Evolutionary conservation across 1,140 invertebrate genomes (phyloP).

Genomic region (Drosophila cardini): DNA sequence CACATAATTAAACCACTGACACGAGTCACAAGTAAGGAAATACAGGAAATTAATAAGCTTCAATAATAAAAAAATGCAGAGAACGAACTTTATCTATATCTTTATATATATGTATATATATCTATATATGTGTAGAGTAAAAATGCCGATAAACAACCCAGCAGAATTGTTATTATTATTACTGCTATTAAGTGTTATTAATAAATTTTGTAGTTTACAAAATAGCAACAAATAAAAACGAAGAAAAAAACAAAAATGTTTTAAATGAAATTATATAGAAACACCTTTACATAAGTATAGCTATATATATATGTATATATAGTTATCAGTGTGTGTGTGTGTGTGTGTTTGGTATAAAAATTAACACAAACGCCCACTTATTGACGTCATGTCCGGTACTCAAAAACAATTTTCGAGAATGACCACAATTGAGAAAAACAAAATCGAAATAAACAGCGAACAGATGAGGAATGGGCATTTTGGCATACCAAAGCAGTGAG

Average conservation of each 20-base stretch:
- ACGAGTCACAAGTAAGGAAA: conserved; percentile 62
- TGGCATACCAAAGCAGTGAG: neutral
- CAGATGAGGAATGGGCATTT: conserved; percentile 38
- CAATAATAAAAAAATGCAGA: conserved; percentile 44
- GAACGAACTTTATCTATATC: neutral
- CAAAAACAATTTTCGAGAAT: conserved; percentile 84
- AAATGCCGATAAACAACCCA: conserved; percentile 59
- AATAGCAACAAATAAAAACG: conserved; percentile 30
- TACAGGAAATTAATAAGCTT: conserved; percentile 73
- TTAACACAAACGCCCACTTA: conserved; percentile 83
- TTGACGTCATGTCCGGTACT: conserved; percentile 83
- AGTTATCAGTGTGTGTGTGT: conserved; percentile 24
- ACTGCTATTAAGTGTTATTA: conserved; percentile 53
- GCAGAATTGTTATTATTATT: conserved; percentile 67
- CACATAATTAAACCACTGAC: conserved; percentile 61
- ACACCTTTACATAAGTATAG: conserved; percentile 37
- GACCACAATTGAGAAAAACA: conserved; percentile 82
- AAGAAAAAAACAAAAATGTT: conserved; percentile 30
- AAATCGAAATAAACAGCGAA: conserved; percentile 76
- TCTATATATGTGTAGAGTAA: neutral
- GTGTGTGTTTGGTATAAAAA: conserved; percentile 62
- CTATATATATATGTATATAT: neutral
- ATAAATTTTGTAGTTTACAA: conserved; percentile 50
- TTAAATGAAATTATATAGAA: conserved; percentile 43
- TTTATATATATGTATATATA: conserved; percentile 5